These are phyloP conservation scores for Cydia splendana DNA, from an alignment of 1,140 invertebrate species.

Conservation along the genomic window DNA sequence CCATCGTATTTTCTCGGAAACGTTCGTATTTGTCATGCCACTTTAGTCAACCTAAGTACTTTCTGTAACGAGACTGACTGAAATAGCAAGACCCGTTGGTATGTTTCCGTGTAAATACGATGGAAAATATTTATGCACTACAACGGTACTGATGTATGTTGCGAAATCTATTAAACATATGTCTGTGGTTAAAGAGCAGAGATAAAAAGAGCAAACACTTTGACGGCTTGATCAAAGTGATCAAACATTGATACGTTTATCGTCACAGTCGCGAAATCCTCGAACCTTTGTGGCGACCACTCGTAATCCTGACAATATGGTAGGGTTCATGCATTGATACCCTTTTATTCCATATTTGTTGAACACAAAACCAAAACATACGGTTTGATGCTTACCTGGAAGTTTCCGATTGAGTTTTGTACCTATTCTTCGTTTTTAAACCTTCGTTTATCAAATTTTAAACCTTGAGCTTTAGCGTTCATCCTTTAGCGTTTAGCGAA, in stretches of 20 bases:
- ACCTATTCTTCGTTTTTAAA: background rate
- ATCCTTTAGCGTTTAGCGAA: background rate
- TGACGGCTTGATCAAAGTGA: constrained; percentile 30
- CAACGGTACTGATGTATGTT: too few relatives aligned
- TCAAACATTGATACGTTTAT: constrained; percentile 29
- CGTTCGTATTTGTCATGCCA: too few relatives aligned
- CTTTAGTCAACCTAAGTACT: too few relatives aligned
- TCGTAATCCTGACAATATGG: constrained; percentile 13
- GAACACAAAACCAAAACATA: constrained; percentile 4
- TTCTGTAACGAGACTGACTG: too few relatives aligned
- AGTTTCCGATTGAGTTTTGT: background rate
- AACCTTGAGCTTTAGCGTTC: background rate
- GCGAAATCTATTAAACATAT: background rate
- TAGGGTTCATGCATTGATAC: background rate
- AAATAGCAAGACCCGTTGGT: too few relatives aligned
- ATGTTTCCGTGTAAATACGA: too few relatives aligned
- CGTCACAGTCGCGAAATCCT: background rate
- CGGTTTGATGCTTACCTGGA: background rate
- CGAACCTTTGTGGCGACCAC: constrained; percentile 16
- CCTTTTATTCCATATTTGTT: background rate
- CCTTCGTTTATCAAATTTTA: background rate
- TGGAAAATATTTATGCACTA: too few relatives aligned
- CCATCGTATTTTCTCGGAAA: too few relatives aligned
- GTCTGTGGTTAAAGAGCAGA: constrained; percentile 20
- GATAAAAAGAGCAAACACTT: constrained; percentile 51